Base-by-base conservation (phyloP, 2,113 vertebrate genomes). In the Oriolus oriolus region DNA sequence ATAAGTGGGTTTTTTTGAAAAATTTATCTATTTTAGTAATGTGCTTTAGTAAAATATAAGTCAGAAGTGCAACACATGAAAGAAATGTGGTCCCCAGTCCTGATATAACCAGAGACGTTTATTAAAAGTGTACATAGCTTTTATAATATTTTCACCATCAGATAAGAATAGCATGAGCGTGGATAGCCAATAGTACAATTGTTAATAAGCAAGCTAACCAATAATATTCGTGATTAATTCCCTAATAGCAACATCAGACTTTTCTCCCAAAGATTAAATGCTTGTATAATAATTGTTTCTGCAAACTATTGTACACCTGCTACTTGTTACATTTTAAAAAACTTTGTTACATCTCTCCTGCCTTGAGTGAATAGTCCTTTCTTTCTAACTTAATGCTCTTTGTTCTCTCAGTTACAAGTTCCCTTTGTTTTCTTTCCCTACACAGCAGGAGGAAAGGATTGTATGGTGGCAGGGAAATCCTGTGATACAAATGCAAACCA, bases 51-150 rank as follows among this genome's bases (percentile, higher is more conserved):
- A 68, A 90, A 92, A 56, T 27, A 6, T 33, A 71, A 79, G 19
- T 64, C 28, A 60, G 11, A 33, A 35, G 56, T 35, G n/a, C 33
- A 57, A 10, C 2, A 1, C 33, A 16, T 16, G 21, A 23, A 57
- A n/a, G 13, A 35, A n/a, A 16, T 4, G 4, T 6, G 0, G 14
- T 59, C 31, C 33, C n/a, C 56, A 59, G 22, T 35, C 1, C 3
- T 59, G 56, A 20, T 24, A 59, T 35, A 35, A 59, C 22, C n/a
- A 35, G n/a, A 59, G n/a, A 59, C 2, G 1, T 35, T 59, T 35
- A 59, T 59, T 35, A 16, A 35, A 59, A 59, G n/a, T 35, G n/a
- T 59, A 24, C n/a, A 26, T 35, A 35, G n/a, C 22, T 35, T 59
- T 35, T 35, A 35, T 35, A 35, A 24, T 35, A 57, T 24, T 57